Conservation (phyloP, 2,888 invertebrate species). For the Calameuta pallipes region DNA sequence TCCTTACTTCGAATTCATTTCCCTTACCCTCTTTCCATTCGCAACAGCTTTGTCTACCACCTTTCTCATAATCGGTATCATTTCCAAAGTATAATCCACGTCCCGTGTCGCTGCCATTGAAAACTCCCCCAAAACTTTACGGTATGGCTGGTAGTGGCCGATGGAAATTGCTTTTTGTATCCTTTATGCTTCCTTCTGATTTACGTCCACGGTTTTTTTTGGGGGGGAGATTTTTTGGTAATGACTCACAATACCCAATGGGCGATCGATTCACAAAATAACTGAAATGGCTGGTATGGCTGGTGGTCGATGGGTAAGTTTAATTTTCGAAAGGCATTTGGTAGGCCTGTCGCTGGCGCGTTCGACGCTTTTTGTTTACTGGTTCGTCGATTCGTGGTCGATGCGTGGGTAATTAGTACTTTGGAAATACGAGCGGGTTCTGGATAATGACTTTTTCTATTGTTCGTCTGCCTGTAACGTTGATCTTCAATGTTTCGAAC, state of each 20-base stretch:
- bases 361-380: not conserved
- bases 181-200: not conserved
- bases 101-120: not conserved
- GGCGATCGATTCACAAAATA: conserved; percentile 33
- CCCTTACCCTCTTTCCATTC: not conserved
- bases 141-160: not conserved
- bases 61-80: not conserved
- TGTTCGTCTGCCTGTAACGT: not conserved
- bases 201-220: conserved; percentile 11
- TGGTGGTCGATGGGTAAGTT: not conserved
- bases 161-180: conserved; percentile 25
- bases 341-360: not conserved
- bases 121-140: not conserved
- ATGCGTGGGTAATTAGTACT: not conserved
- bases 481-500: not conserved
- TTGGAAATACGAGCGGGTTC: not conserved
- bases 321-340: not conserved
- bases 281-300: not conserved
- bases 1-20: conserved; percentile 30
- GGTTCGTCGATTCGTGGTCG: not conserved
- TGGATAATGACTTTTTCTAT: not conserved
- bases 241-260: conserved; percentile 41
- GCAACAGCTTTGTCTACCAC: not conserved
- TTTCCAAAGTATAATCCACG: not conserved
- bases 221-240: conserved; percentile 32